A percentile compares a stretch with the other conserved stretches of the same genome.
phyloP scores from a whole-genome alignment of 2,888 invertebrate species.

The Catocala fraxini region DNA sequence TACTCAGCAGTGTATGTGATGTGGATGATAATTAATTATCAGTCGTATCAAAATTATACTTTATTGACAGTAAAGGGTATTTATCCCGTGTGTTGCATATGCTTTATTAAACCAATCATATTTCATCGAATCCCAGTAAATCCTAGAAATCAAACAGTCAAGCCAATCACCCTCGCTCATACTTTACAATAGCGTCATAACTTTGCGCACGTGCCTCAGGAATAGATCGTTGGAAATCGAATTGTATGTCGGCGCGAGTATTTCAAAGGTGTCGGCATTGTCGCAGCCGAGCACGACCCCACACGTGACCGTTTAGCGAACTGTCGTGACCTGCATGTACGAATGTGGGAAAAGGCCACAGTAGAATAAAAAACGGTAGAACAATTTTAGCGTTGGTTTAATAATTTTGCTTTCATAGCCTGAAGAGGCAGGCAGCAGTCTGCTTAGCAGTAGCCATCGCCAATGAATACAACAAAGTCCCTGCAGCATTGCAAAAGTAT shows the following conservation, averaged over 20 bases:
- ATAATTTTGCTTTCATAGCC: too few species aligned
- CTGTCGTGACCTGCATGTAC: conserved; percentile 42
- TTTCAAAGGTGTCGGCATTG: conserved; percentile 41
- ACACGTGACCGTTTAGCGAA: conserved; percentile 59
- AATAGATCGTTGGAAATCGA: conserved; percentile 33
- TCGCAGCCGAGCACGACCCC: conserved; percentile 31
- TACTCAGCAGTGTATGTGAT: too few species aligned
- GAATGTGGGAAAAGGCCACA: too few species aligned
- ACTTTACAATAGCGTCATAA: conserved; percentile 4
- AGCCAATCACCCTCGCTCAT: neutral
- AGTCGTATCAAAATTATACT: too few species aligned
- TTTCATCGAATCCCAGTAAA: neutral
- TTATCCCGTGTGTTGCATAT: too few species aligned
- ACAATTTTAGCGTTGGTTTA: neutral
- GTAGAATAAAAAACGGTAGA: conserved; percentile 4
- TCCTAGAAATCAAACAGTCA: neutral
- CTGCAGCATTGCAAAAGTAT: too few species aligned
- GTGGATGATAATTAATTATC: too few species aligned
- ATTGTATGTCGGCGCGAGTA: conserved; percentile 26
- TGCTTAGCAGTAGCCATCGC: too few species aligned
- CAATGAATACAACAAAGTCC: too few species aligned
- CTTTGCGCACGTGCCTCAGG: conserved; percentile 5
- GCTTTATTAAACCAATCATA: too few species aligned
- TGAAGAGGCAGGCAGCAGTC: too few species aligned
- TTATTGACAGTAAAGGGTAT: too few species aligned